phyloP scores from a whole-genome alignment of 2,888 invertebrate genomes.

The Eupithecia vulgata region DNA sequence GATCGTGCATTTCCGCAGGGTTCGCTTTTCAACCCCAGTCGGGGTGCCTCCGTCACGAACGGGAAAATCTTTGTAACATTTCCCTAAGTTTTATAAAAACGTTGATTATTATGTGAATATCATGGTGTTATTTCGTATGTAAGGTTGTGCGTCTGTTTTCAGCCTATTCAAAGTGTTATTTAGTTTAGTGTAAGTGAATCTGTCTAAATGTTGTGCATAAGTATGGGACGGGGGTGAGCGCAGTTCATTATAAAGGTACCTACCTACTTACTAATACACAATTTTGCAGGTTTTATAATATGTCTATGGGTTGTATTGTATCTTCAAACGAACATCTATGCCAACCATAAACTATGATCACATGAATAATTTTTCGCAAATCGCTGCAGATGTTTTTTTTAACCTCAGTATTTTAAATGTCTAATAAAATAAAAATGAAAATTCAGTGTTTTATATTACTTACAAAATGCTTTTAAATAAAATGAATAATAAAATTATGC shows the following conservation, averaged over 20 bases:
- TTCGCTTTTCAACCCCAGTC: slow-evolving; percentile 74
- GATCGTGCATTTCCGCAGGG: slow-evolving; percentile 75
- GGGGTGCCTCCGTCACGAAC: slow-evolving; percentile 69
- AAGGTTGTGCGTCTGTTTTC: slow-evolving; percentile 42
- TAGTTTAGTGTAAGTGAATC: slow-evolving; percentile 67
- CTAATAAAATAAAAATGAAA: too few species aligned
- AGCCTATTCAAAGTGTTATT: slow-evolving; percentile 53
- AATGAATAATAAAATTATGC: too few species aligned
- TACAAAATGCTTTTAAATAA: too few species aligned
- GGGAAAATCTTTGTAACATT: slow-evolving; percentile 76
- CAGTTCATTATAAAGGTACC: slow-evolving; percentile 64
- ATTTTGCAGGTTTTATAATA: neutral
- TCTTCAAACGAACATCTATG: neutral
- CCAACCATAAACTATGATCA: neutral
- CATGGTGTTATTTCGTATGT: slow-evolving; percentile 53
- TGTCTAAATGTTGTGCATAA: slow-evolving; percentile 64
- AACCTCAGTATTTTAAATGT: too few species aligned
- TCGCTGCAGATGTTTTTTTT: too few species aligned
- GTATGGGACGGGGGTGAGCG: slow-evolving; percentile 51
- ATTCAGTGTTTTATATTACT: too few species aligned
- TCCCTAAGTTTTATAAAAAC: slow-evolving; percentile 56
- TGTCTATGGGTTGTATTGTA: neutral
- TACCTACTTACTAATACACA: slow-evolving; percentile 10
- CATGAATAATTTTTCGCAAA: neutral
- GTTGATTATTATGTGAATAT: slow-evolving; percentile 61